phyloP scores from a whole-genome alignment of 2,113 vertebrate species.

The western clawed frog (Xenopus tropicalis) region UCB_Xtro_10.0 CM004445.2:103959501-103960000 shows the following conservation, averaged over 20 bases:
- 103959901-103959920: slow-evolving; percentile 72
- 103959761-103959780: slow-evolving; percentile 64
- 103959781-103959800: slow-evolving; percentile 57
- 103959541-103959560: slow-evolving; percentile 48
- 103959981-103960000: slow-evolving; percentile 85
- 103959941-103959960: slow-evolving; percentile 72
- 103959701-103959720: slow-evolving; percentile 50
- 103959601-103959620: slow-evolving; percentile 60
- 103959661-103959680: slow-evolving; percentile 40
- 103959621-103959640: slow-evolving; percentile 64
- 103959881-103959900: slow-evolving; percentile 68
- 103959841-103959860: slow-evolving; percentile 72
- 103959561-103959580: slow-evolving; percentile 70
- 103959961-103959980: slow-evolving; percentile 67
- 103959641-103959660: slow-evolving; percentile 52
- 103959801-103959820: slow-evolving; percentile 72
- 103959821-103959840: slow-evolving; percentile 67
- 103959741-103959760: slow-evolving; percentile 64
- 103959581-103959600: slow-evolving; percentile 57
- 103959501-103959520: no score
- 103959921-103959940: slow-evolving; percentile 74
- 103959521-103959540: no score
- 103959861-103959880: slow-evolving; percentile 68
- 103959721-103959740: slow-evolving; percentile 64
- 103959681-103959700: slow-evolving; percentile 46